Base-by-base conservation (phyloP, 2,888 invertebrate genomes). In the Aspidiotus destructor region DNA sequence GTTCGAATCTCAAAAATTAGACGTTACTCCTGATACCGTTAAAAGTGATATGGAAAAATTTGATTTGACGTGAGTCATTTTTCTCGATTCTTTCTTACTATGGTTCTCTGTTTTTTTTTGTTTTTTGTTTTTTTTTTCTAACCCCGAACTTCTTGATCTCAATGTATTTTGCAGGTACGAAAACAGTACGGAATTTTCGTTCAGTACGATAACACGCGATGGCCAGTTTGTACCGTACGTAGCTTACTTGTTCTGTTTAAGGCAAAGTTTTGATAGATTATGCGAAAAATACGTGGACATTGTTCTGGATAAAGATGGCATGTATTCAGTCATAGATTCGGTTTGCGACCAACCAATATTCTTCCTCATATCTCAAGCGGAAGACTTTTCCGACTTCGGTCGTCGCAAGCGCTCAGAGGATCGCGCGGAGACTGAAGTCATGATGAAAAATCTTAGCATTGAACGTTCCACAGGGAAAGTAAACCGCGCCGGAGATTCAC, bases 341-440 rank as follows among this genome's bases (percentile, higher is more conserved):
- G 75, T 79, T 77, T 77, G 80, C 1, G 81, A 82, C 70, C 80
- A 81, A 71, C 82, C 83, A 41, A 80, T 84, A 10, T 83, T 83
- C 72, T 80, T 84, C 71, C 75, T 84, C 48, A 80, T 83, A 3
- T 81, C 83, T 0, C 81, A 82, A 2, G 83, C 83, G 48, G 83
- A 83, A 70, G 74, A 75, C 41, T 79, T 81, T 62, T 76, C 79
- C 41, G 75, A 75, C 7, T 74, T 73, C 15, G 76, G 76, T 69
- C 76, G 77, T 0, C 72, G 11, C 28, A 17, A 58, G 28, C 7
- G 6, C 9, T 8, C 9, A 11, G 58, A 17, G 5, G 16, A 17
- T 40, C 28, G 13, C 28, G 40, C 48, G 6, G 40, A 17, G 15
- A 61, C 61, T 8, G 61, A n/a, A 11, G 15, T n/a, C 61, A 44